phyloP scores from a whole-genome alignment of 1,140 invertebrate genomes.

The Maconellicoccus hirsutus region DNA sequence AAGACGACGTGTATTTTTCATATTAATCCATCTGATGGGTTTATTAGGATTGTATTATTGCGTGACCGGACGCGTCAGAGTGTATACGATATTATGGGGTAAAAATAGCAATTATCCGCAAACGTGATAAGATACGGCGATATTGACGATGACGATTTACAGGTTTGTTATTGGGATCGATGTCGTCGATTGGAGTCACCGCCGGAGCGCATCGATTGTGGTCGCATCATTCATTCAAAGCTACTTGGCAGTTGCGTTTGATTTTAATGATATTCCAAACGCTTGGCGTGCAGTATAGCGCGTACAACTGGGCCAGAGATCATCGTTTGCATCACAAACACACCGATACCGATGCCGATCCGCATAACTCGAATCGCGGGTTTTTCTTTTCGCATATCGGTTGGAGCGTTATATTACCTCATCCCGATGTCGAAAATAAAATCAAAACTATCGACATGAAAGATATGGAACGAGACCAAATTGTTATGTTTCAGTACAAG shows the following conservation, averaged over 20 bases:
- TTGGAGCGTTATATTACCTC: conserved; percentile 75
- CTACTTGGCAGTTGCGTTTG: conserved; percentile 43
- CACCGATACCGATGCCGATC: conserved; percentile 83
- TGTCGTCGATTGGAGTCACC: conserved; percentile 46
- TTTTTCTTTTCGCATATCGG: conserved; percentile 90
- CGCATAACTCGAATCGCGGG: conserved; percentile 56
- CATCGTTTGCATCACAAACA: conserved; percentile 87
- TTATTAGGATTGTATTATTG: conserved; percentile 26
- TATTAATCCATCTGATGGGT: conserved; percentile 23
- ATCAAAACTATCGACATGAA: conserved; percentile 66
- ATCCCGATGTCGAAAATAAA: conserved; percentile 68
- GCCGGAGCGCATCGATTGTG: conserved; percentile 54
- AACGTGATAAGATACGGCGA: background rate
- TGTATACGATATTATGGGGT: conserved; percentile 27
- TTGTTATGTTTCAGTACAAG: conserved; percentile 51
- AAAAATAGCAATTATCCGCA: conserved; percentile 15
- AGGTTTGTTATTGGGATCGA: conserved; percentile 33
- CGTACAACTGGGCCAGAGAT: conserved; percentile 65
- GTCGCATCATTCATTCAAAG: conserved; percentile 53
- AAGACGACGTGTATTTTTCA: conserved; percentile 27
- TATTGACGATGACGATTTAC: conserved; percentile 25
- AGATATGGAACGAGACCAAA: conserved; percentile 56
- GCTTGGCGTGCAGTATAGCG: conserved; percentile 33
- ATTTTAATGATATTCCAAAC: conserved; percentile 42
- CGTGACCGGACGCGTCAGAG: conserved; percentile 25